Base-by-base conservation (phyloP, 2,797 vertebrate species). In the Megaceryle alcyon region DNA sequence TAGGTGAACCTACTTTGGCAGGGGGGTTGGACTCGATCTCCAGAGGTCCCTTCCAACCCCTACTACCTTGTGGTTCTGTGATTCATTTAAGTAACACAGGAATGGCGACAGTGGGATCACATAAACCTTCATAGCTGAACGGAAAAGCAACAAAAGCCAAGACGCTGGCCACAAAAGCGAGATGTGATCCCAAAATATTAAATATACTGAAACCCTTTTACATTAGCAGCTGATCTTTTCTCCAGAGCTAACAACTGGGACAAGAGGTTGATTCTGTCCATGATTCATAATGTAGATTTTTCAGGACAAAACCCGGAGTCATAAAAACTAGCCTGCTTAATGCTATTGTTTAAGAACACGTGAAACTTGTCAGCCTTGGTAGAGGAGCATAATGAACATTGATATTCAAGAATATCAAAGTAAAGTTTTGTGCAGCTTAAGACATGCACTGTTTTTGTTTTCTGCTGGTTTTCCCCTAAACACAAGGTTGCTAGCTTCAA, bases 221-320 rank as follows among this genome's bases (percentile, higher is more conserved):
- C 5, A 77, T 57, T 80, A 70, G 60, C 87, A 85, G 31, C 25
- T 81, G 54, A 48, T 39, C 79, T 88, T 69, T 87, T 77, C 75
- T 56, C 66, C 37, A 41, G 49, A 41, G n/a, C 19, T 76, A 82
- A 53, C 10, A 64, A 6, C 5, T 22, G 56, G 25, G 28, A 91
- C 17, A 28, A 33, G 70, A 56, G 29, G 26, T 37, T 66, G 35
- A 76, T 60, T 77, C 33, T 44, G 87, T 25, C 26, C n/a, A 44
- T 8, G 28, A 53, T 60, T 78, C 64, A 57, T 29, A 77, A 70
- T 3, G 6, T 3, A 63, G 13, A 72, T 11, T 49, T 72, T 90
- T 75, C 51, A 91, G 59, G 20, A 89, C 35, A 80, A 94, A 84
- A 72, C 3, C 14, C 14, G 8, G 13, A 72, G 28, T 56, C 21